phyloP scores from a whole-genome alignment of 2,113 vertebrate species.

The Antechinus stuartii region DNA sequence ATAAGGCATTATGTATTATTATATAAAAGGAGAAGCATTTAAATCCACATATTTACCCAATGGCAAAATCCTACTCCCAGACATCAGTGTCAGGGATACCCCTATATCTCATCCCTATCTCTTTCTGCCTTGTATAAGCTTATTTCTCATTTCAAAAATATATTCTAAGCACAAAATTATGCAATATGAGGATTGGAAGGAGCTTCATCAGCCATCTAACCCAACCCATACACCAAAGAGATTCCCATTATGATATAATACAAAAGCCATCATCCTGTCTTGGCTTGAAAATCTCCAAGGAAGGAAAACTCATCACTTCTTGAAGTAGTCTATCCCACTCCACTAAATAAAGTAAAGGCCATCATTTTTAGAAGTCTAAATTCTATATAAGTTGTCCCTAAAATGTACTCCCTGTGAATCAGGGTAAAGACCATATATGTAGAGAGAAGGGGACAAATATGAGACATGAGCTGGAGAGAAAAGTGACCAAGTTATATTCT shows the following conservation, averaged over 20 bases:
- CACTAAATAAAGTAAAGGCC: not conserved
- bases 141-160: constrained; percentile 1
- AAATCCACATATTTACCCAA: not conserved
- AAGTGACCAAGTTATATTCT: not conserved
- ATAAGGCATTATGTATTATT: constrained; percentile 70
- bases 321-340: not conserved
- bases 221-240: not conserved
- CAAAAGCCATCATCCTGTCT: not conserved
- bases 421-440: not conserved
- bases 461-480: not conserved
- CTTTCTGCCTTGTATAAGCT: not conserved
- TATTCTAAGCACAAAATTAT: not conserved
- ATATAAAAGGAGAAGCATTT: not conserved
- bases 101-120: not conserved
- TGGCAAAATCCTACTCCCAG: not conserved
- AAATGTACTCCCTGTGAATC: not conserved
- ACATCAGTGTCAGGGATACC: not conserved
- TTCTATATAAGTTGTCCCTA: not conserved
- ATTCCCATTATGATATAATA: not conserved
- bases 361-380: not conserved
- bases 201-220: not conserved
- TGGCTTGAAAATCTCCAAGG: not conserved
- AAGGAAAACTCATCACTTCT: not conserved
- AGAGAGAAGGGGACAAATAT: not conserved
- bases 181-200: not conserved